Percentiles rank a stretch among this genome's conserved stretches.
phyloP scores from a whole-genome alignment of 2,888 invertebrate species.

The Suillia variegata region DNA sequence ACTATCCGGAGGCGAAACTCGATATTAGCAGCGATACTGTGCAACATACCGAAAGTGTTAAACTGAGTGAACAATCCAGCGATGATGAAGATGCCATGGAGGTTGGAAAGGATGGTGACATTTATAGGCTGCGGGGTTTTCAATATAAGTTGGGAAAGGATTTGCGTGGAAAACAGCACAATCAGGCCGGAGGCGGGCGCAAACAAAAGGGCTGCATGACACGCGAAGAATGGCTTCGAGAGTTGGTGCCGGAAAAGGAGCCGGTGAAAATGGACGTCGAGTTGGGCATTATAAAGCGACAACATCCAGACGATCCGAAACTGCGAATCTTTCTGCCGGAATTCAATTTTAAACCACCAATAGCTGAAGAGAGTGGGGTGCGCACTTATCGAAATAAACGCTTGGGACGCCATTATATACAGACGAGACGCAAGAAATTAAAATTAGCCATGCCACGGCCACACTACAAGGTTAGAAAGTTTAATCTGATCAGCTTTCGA shows the following conservation, averaged over 20 bases:
- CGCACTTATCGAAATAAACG: slow-evolving; percentile 40
- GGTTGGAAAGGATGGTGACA: slow-evolving; percentile 48
- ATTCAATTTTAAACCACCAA: slow-evolving; percentile 29
- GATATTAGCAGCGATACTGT: slow-evolving; percentile 43
- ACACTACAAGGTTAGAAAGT: slow-evolving; percentile 50
- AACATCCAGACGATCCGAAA: slow-evolving; percentile 47
- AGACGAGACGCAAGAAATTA: slow-evolving; percentile 43
- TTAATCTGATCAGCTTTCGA: slow-evolving; percentile 54
- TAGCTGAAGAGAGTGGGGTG: slow-evolving; percentile 34
- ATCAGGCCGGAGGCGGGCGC: slow-evolving; percentile 38
- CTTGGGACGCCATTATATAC: slow-evolving; percentile 50
- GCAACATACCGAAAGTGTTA: slow-evolving; percentile 29
- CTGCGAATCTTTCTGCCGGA: slow-evolving; percentile 45
- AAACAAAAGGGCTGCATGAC: slow-evolving; percentile 50
- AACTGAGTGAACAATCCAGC: slow-evolving; percentile 48
- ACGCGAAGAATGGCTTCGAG: slow-evolving; percentile 55
- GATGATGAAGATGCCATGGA: slow-evolving; percentile 54
- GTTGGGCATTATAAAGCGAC: slow-evolving; percentile 40
- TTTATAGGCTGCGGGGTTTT: slow-evolving; percentile 53
- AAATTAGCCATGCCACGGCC: slow-evolving; percentile 50
- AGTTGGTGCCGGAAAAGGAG: slow-evolving; percentile 46
- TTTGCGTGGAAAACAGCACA: slow-evolving; percentile 50
- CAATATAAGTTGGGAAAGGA: slow-evolving; percentile 51
- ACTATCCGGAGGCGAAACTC: slow-evolving; percentile 40
- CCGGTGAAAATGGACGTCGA: slow-evolving; percentile 46